A percentile compares a stretch with the other conserved stretches of the same genome.
Evolutionary conservation across 2,797 vertebrate species (phyloP).

Genomic region (Fratercula arctica): DNA sequence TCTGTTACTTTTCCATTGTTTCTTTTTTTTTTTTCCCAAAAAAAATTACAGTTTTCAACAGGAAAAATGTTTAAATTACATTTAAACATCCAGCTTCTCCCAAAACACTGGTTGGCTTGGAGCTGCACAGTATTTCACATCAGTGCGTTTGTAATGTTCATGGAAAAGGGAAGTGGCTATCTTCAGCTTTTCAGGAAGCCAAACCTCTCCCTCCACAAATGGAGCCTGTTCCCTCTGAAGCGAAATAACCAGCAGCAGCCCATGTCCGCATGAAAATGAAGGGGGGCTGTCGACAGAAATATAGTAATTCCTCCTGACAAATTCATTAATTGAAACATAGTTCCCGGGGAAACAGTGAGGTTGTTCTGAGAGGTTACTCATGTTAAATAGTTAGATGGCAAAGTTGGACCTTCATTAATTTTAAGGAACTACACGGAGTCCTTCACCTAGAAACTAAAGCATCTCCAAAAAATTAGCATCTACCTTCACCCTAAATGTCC

Average conservation of each 20-base stretch:
- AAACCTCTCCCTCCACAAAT: neutral
- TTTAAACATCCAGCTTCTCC: neutral
- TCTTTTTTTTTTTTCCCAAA: no score
- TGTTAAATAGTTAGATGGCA: neutral
- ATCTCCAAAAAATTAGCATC: accelerated
- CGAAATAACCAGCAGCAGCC: neutral
- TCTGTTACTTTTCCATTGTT: neutral
- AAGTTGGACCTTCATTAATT: neutral
- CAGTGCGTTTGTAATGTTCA: accelerated
- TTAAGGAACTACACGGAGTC: neutral
- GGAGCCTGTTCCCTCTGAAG: neutral
- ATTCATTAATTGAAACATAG: neutral
- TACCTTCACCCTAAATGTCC: neutral
- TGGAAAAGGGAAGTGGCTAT: neutral
- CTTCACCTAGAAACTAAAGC: neutral
- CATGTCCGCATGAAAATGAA: neutral
- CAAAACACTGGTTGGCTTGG: neutral
- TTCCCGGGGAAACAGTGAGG: neutral
- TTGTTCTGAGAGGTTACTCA: neutral
- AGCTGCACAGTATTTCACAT: neutral
- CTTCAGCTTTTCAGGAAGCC: neutral
- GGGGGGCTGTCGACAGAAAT: neutral
- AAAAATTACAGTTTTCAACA: neutral
- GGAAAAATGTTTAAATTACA: neutral
- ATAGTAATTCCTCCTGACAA: neutral